Evolutionary conservation across 2,113 vertebrate genomes (phyloP).

Genomic region (Mobula hypostoma): DNA sequence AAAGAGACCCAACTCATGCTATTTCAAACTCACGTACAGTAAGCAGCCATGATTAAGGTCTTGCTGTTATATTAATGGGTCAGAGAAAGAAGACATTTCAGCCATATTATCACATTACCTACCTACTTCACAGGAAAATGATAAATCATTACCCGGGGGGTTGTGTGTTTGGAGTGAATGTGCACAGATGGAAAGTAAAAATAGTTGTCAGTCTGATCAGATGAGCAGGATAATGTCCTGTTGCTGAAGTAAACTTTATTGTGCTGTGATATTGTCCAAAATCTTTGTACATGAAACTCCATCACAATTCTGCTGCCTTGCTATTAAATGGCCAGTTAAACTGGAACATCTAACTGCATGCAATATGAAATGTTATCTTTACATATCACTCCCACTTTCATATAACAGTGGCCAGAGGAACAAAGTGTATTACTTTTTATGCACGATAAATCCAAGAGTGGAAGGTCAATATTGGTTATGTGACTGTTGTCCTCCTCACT

Average conservation of each 20-base stretch:
- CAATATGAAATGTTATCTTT: background rate
- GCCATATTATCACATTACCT: background rate
- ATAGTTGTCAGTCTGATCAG: background rate
- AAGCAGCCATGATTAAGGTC: background rate
- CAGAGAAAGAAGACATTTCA: background rate
- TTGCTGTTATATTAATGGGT: background rate
- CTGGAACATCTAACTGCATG: background rate
- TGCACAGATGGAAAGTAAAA: background rate
- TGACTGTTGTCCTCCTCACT: background rate
- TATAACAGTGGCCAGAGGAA: background rate
- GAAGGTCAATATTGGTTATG: background rate
- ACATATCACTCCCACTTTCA: background rate
- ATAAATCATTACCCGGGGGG: background rate
- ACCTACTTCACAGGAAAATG: background rate
- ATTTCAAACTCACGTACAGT: background rate
- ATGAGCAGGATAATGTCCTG: background rate
- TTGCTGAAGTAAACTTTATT: background rate
- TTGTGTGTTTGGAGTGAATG: background rate
- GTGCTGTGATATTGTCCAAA: background rate
- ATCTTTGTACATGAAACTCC: background rate
- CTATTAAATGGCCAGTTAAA: background rate
- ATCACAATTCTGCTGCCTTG: background rate
- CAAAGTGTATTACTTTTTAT: background rate
- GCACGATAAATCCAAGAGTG: background rate
- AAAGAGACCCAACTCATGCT: background rate